Percentiles rank a stretch among this genome's conserved stretches.
Evolutionary conservation across 2,113 vertebrate genomes (phyloP).

Genomic region (Dunckerocampus dactyliophorus): DNA sequence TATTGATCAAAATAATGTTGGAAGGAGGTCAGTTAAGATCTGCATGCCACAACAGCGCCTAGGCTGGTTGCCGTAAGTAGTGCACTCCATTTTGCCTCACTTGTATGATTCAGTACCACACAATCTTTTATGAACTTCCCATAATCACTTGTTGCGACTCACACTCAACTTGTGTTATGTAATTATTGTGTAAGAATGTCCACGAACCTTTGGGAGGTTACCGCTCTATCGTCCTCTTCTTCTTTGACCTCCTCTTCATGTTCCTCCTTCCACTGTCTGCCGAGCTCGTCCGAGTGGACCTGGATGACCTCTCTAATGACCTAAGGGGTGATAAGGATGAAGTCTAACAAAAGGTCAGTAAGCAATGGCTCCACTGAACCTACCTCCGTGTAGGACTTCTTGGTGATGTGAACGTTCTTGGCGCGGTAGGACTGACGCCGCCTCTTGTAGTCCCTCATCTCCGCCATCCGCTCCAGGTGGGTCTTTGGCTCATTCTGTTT

Average conservation of each 20-base stretch:
- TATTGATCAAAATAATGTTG: no score
- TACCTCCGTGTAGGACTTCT: constrained; percentile 97
- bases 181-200: not conserved
- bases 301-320: constrained; percentile 92
- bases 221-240: constrained; percentile 13
- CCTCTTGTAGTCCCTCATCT: constrained; percentile 98
- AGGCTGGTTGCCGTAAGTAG: no score
- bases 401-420: constrained; percentile 98
- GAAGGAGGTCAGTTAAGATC: no score
- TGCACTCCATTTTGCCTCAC: no score
- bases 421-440: constrained; percentile 94
- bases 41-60: no score
- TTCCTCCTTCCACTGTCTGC: constrained; percentile 84
- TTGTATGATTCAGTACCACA: no score
- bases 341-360: not conserved
- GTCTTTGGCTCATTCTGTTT: constrained; percentile 88
- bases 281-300: constrained; percentile 91
- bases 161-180: no score
- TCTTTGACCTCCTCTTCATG: constrained; percentile 51
- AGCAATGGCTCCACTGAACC: no score
- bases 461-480: constrained; percentile 94
- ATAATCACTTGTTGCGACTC: no score
- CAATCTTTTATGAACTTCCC: no score
- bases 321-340: constrained; percentile 51
- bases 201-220: constrained; percentile 3